Evolutionary conservation across 2,888 invertebrate species (phyloP), one percentile per base, ranked within the genome.

Genomic region (Pinctada fucata): DNA sequence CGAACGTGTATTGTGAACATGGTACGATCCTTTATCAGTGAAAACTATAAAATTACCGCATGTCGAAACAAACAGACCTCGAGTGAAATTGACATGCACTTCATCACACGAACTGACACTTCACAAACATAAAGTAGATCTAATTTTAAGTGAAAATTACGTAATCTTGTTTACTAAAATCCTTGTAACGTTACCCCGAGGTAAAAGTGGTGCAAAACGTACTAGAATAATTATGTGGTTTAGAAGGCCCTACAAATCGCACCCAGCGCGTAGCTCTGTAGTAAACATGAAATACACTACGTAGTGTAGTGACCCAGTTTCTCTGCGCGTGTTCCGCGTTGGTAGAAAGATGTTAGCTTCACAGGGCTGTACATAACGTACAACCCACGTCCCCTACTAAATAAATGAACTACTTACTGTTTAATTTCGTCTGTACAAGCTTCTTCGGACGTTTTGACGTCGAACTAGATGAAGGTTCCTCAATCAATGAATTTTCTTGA

Each of bases 41-140:
- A n/a, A n/a, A n/a, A n/a, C n/a, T n/a, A n/a, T n/a, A n/a, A n/a
- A n/a, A n/a, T n/a, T n/a, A n/a, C n/a, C n/a, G n/a, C n/a, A n/a
- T n/a, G n/a, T n/a, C n/a, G n/a, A n/a, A n/a, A n/a, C n/a, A n/a
- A n/a, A n/a, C n/a, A n/a, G n/a, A n/a, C n/a, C n/a, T n/a, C n/a
- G n/a, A n/a, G n/a, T n/a, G n/a, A n/a, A n/a, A n/a, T 52, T 52
- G 58, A 52, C 58, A 52, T 52, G 58, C 58, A 52, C 58, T 52
- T 52, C 6, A 52, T 52, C 58, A 52, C 58, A 8, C n/a, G n/a
- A n/a, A n/a, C n/a, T n/a, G n/a, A n/a, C n/a, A n/a, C n/a, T n/a
- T n/a, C n/a, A n/a, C n/a, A n/a, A n/a, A n/a, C n/a, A n/a, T n/a
- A n/a, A n/a, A n/a, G n/a, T n/a, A n/a, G n/a, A n/a, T n/a, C n/a